Evolutionary conservation across 2,888 invertebrate genomes (phyloP).

Genomic region (Aphidoletes aphidimyza): DNA sequence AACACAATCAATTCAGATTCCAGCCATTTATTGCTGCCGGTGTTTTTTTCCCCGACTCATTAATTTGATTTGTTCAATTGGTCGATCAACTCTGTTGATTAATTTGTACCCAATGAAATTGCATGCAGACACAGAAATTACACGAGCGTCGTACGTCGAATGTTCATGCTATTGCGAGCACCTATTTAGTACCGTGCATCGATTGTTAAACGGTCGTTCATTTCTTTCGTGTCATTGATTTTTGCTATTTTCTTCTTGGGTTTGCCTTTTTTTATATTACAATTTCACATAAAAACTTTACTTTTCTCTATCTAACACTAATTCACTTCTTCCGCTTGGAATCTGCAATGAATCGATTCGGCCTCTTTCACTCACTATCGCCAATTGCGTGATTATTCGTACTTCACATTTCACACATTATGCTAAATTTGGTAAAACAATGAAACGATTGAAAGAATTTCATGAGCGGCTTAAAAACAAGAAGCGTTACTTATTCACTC

Average conservation of each 20-base stretch:
- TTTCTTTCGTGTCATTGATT: conserved; percentile 44
- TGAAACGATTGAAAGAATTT: conserved; percentile 30
- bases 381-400: conserved; percentile 28
- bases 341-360: too few relatives aligned
- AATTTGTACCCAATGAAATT: neutral
- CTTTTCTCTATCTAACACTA: neutral
- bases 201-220: conserved; percentile 44
- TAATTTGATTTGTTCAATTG: conserved; percentile 6
- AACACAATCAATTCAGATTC: neutral
- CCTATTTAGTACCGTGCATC: neutral
- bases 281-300: neutral
- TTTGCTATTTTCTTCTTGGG: neutral
- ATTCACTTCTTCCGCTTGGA: conserved; percentile 1
- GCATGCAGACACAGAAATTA: conserved; percentile 10
- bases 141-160: neutral
- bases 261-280: neutral
- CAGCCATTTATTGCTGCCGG: neutral
- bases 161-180: conserved; percentile 7
- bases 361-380: conserved; percentile 4
- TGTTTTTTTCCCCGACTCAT: neutral
- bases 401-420: conserved; percentile 23
- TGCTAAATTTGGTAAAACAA: conserved; percentile 33
- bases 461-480: neutral
- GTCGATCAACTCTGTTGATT: conserved; percentile 31
- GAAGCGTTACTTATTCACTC: neutral